phyloP scores from a whole-genome alignment of 2,888 invertebrate species.

The Cheilosia scutellata region DNA sequence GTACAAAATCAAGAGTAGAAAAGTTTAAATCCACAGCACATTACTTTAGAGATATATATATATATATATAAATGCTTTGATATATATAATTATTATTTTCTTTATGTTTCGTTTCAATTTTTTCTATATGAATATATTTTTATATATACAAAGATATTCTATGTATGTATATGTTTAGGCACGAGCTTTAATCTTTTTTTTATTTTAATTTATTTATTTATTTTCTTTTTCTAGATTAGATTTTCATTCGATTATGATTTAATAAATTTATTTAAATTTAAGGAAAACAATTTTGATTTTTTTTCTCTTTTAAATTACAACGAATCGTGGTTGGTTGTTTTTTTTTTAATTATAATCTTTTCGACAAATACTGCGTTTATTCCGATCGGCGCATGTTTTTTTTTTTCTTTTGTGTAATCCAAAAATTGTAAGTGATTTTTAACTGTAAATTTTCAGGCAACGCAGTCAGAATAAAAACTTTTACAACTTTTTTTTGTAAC shows the following conservation, averaged over 20 bases:
- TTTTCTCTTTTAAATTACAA: constrained; percentile 15
- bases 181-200: constrained; percentile 51
- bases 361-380: constrained; percentile 77
- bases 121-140: constrained; percentile 45
- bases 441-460: constrained; percentile 50
- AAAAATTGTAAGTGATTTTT: constrained; percentile 34
- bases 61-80: constrained; percentile 43
- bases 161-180: constrained; percentile 62
- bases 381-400: constrained; percentile 69
- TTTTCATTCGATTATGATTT: constrained; percentile 55
- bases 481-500: constrained; percentile 47
- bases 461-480: constrained; percentile 45
- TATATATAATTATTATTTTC: constrained; percentile 20
- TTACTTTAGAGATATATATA: constrained; percentile 28
- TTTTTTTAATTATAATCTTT: constrained; percentile 46
- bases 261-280: constrained; percentile 58
- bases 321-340: constrained; percentile 9
- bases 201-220: constrained; percentile 22
- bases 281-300: constrained; percentile 42
- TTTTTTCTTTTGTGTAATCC: constrained; percentile 40
- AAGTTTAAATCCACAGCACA: constrained; percentile 54
- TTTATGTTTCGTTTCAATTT: constrained; percentile 12
- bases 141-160: constrained; percentile 58
- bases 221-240: constrained; percentile 38
- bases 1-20: constrained; percentile 49